Percentiles rank a stretch among this genome's conserved stretches.
phyloP scores from a whole-genome alignment of 2,888 invertebrate genomes.

The Philaethria dido region DNA sequence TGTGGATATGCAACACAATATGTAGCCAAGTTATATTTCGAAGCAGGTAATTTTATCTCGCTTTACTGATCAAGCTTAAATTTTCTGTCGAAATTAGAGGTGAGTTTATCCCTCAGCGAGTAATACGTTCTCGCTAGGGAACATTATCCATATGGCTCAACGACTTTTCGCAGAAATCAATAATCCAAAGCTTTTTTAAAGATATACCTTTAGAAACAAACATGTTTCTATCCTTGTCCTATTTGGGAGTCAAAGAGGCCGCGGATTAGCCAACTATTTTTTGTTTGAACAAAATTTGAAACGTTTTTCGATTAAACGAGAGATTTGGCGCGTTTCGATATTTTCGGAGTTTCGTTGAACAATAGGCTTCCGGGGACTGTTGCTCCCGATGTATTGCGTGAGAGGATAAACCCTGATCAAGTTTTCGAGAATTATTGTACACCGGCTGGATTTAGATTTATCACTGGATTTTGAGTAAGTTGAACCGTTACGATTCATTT shows the following conservation, averaged over 20 bases:
- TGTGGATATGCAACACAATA: constrained; percentile 2
- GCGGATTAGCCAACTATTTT: constrained; percentile 76
- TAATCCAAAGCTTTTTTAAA: constrained; percentile 77
- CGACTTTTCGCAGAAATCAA: constrained; percentile 77
- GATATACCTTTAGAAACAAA: constrained; percentile 73
- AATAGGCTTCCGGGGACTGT: constrained; percentile 75
- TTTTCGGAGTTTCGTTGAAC: constrained; percentile 64
- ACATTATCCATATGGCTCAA: constrained; percentile 73
- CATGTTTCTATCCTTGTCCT: constrained; percentile 60
- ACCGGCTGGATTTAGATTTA: constrained; percentile 37
- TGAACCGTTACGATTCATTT: constrained; percentile 10
- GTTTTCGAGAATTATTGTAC: constrained; percentile 58
- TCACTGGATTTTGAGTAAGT: constrained; percentile 22
- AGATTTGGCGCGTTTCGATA: constrained; percentile 72
- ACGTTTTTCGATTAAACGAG: constrained; percentile 72
- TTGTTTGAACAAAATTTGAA: constrained; percentile 70
- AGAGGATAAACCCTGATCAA: constrained; percentile 63
- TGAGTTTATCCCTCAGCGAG: constrained; percentile 77
- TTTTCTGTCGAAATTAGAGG: constrained; percentile 70
- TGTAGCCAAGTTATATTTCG: constrained; percentile 8
- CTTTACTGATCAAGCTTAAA: constrained; percentile 53
- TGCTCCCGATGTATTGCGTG: constrained; percentile 64
- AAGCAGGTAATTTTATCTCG: constrained; percentile 67
- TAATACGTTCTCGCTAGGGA: constrained; percentile 76
- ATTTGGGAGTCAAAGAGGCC: constrained; percentile 73